These are phyloP conservation scores for Perdita meconis DNA, from an alignment of 2,888 invertebrate genomes.

Conservation along the genomic window DNA sequence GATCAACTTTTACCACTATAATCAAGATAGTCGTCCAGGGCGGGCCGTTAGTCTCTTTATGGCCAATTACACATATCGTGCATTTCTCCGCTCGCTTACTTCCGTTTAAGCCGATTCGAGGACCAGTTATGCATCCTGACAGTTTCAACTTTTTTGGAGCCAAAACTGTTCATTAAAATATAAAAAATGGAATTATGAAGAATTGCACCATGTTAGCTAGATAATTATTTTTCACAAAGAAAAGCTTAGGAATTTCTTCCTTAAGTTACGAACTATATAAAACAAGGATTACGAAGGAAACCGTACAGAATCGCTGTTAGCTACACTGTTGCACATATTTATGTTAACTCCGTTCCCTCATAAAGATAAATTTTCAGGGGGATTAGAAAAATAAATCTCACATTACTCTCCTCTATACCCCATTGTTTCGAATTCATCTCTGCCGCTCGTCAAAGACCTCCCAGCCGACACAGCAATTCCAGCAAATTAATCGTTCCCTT, in stretches of 20 bases:
- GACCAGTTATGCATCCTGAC: constrained; percentile 21
- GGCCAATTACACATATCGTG: constrained; percentile 48
- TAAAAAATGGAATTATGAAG: no score
- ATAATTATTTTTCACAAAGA: neutral
- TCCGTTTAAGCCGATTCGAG: neutral
- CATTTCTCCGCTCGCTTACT: neutral
- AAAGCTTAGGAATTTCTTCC: neutral
- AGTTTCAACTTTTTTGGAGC: constrained; percentile 4
- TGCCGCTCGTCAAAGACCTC: neutral
- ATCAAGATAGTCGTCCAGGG: constrained; percentile 48
- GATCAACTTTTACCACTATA: constrained; percentile 39
- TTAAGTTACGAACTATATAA: neutral
- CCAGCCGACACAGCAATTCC: constrained; percentile 9
- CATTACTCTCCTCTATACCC: neutral
- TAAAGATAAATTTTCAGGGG: no score
- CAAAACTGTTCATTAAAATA: no score
- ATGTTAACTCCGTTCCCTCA: neutral
- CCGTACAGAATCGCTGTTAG: neutral
- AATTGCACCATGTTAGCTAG: no score
- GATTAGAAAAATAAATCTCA: neutral
- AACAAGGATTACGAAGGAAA: constrained; percentile 6
- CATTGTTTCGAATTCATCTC: neutral
- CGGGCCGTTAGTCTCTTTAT: constrained; percentile 27
- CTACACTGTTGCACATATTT: neutral
- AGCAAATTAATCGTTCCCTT: constrained; percentile 63